Base-by-base conservation (phyloP, 2,113 vertebrate species). In the Argyrosomus japonicus region DNA sequence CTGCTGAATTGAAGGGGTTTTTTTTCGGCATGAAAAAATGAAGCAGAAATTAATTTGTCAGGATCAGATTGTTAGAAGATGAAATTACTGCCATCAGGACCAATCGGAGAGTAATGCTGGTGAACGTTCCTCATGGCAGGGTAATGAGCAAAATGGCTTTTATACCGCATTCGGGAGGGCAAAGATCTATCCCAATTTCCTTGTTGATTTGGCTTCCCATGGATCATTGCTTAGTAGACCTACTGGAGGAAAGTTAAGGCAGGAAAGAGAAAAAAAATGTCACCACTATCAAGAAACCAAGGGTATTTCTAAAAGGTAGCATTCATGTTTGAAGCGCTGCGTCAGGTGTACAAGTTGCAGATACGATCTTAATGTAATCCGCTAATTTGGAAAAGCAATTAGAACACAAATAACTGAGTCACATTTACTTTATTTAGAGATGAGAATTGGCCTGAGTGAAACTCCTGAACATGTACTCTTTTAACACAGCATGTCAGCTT, bases 31-130 rank as follows among this genome's bases (percentile, higher is more conserved):
- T 56, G 21, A n/a, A 81, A 86, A 76, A 76, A 76, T 48, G 21
- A 29, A 68, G 56, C n/a, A 84, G 82, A 91, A 92, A 91, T 89
- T 75, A 82, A 95, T 93, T 93, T 88, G 92, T 93, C 90, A 87
- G 80, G 87, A 94, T 93, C 89, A 88, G 91, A 94, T 93, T 91
- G 81, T 87, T 88, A 67, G 81, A 79, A 89, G 84, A 90, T 87
- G 85, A 93, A 95, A 95, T 93, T 92, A 47, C 91, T 65, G 88
- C 93, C 91, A 93, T 94, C 93, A 93, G 81, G 88, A 75, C 89
- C 91, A 91, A 93, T 94, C 82, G 82, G 74, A 84, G 90, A 91
- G 86, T 92, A 91, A 94, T 93, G 94, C 74, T 50, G 82, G 76
- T 81, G 77, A 93, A 85, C 63, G 88, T 85, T 85, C 78, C 71